These are phyloP conservation scores for Drosophila setifemur DNA, from an alignment of 1,140 invertebrate genomes.

Conservation along the genomic window DNA sequence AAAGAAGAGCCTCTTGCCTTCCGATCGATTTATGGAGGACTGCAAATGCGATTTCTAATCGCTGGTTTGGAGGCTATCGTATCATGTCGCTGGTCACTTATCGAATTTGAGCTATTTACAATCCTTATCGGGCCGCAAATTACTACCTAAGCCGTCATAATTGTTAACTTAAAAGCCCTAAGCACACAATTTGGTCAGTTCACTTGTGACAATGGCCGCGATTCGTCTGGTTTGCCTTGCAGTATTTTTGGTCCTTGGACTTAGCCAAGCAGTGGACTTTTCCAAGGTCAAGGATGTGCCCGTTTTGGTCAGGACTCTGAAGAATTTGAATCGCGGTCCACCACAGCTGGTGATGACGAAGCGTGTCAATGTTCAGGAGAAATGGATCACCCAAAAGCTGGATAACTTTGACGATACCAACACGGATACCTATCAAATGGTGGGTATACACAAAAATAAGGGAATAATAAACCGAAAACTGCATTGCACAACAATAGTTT, in stretches of 20 bases:
- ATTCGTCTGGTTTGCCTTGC: conserved; percentile 48
- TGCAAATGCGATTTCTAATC: conserved; percentile 6
- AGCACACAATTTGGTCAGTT: conserved; percentile 5
- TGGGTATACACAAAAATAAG: conserved; percentile 10
- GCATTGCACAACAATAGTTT: too few species aligned
- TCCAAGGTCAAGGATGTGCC: conserved; percentile 50
- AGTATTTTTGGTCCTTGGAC: conserved; percentile 22
- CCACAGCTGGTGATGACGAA: conserved; percentile 19
- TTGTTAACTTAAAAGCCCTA: conserved; percentile 27
- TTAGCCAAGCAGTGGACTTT: conserved; percentile 10
- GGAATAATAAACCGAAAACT: too few species aligned
- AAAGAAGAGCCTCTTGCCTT: conserved; percentile 5
- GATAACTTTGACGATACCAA: conserved; percentile 89
- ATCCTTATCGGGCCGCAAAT: conserved; percentile 45
- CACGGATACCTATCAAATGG: conserved; percentile 86
- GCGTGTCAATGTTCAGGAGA: conserved; percentile 20
- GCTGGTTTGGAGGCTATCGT: conserved; percentile 19
- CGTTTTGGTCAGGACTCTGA: conserved; percentile 54
- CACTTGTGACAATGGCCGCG: conserved; percentile 53
- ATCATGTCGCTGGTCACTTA: conserved; percentile 36
- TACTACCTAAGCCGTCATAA: conserved; percentile 17
- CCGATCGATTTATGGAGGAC: conserved; percentile 24
- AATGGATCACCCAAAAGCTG: conserved; percentile 82
- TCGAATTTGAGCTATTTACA: conserved; percentile 47
- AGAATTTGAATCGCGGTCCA: conserved; percentile 59